Evolutionary conservation across 2,797 vertebrate species (phyloP).

Genomic region (Carapus acus): DNA sequence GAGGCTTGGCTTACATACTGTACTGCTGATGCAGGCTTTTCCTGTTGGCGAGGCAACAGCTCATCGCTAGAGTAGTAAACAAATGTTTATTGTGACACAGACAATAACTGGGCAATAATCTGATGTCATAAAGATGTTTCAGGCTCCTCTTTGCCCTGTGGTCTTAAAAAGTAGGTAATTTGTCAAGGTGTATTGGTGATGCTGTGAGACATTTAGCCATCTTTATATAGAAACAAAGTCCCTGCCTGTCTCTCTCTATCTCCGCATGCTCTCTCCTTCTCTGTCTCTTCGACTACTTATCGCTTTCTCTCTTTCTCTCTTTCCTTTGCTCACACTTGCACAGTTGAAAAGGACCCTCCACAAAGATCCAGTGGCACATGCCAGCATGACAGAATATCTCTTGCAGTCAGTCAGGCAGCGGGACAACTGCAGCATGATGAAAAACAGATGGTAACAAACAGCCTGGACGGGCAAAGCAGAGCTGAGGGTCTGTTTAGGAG

Average conservation of each 20-base stretch:
- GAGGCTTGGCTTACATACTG: conserved; percentile 49
- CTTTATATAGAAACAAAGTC: conserved; percentile 39
- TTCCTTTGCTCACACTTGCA: conserved; percentile 7
- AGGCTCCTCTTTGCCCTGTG: conserved; percentile 32
- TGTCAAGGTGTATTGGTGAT: conserved; percentile 28
- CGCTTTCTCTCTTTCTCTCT: not conserved
- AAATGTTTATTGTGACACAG: conserved; percentile 17
- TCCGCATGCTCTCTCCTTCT: not conserved
- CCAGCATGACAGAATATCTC: conserved; percentile 50
- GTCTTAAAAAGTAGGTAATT: conserved; percentile 14
- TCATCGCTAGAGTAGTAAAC: conserved; percentile 32
- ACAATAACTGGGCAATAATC: not conserved
- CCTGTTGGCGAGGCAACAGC: conserved; percentile 11
- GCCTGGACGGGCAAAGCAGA: not conserved
- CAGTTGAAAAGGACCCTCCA: conserved; percentile 35
- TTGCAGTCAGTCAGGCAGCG: conserved; percentile 24
- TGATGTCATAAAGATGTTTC: conserved; percentile 26
- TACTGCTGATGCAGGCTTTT: conserved; percentile 61
- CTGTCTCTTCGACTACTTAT: conserved; percentile 11
- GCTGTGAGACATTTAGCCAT: conserved; percentile 11
- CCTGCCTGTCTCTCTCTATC: not conserved
- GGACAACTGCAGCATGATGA: conserved; percentile 22
- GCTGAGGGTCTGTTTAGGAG: not conserved
- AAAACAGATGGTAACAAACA: conserved; percentile 30
- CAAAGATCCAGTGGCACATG: conserved; percentile 54